Evolutionary conservation across 2,113 vertebrate genomes (phyloP).

Genomic region (Boulengeromyrus knoepffleri): DNA sequence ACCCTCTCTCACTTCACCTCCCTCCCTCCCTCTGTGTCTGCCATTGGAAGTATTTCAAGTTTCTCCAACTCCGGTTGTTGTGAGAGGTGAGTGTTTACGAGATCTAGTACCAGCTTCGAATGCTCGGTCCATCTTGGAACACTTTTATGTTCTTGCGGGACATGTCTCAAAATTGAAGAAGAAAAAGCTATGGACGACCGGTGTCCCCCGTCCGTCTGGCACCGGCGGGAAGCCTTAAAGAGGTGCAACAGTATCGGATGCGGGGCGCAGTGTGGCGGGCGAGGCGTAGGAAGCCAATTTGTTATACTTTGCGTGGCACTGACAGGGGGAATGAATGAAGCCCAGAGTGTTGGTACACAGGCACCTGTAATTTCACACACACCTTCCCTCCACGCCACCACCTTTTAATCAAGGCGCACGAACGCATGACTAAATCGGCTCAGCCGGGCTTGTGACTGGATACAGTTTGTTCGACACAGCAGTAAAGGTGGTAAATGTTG

Average conservation of each 20-base stretch:
- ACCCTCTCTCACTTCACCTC: neutral
- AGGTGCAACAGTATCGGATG: neutral
- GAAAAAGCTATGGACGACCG: neutral
- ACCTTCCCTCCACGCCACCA: neutral
- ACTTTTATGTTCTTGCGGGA: neutral
- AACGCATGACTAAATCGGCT: slow-evolving; percentile 16
- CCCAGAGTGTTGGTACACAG: slow-evolving; percentile 15
- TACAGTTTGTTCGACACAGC: neutral
- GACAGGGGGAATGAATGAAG: slow-evolving; percentile 19
- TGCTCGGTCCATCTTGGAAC: neutral
- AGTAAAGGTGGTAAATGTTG: neutral
- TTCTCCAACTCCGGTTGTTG: neutral
- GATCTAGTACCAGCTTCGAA: neutral
- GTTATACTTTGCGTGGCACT: slow-evolving; percentile 38
- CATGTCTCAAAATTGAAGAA: neutral
- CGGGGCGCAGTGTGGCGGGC: slow-evolving; percentile 14
- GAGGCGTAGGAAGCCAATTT: slow-evolving; percentile 41
- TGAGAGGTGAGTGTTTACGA: neutral
- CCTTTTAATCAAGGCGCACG: slow-evolving; percentile 20
- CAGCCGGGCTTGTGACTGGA: neutral
- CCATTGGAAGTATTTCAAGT: neutral
- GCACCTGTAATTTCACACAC: neutral
- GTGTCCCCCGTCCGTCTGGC: neutral
- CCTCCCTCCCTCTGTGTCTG: neutral
- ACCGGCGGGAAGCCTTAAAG: neutral